Evolutionary conservation across 2,797 vertebrate species (phyloP).

Genomic region (Bucorvus abyssinicus): DNA sequence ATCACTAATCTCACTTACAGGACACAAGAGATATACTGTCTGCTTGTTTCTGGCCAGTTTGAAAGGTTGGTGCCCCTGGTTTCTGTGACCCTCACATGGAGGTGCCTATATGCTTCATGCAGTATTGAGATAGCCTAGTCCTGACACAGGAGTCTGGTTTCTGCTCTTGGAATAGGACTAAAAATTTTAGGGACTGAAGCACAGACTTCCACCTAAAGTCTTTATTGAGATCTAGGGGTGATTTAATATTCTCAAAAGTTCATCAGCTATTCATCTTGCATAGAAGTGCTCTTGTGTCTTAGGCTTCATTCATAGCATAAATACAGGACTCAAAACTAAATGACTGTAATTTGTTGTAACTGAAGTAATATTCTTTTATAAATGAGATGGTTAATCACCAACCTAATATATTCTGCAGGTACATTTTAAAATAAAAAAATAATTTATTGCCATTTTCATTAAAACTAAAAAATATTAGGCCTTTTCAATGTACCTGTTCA

Average conservation of each 20-base stretch:
- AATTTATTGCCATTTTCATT: neutral
- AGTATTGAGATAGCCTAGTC: neutral
- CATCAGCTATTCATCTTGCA: neutral
- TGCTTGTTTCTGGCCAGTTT: neutral
- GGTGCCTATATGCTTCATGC: neutral
- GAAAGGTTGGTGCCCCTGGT: neutral
- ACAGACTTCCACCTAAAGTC: neutral
- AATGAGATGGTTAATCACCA: neutral
- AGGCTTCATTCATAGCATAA: slow-evolving; percentile 12
- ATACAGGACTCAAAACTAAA: neutral
- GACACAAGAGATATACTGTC: neutral
- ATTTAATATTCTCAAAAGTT: neutral
- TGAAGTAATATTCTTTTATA: neutral
- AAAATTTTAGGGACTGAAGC: neutral
- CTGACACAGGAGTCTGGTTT: neutral
- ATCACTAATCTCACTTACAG: rapidly evolving
- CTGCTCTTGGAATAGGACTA: neutral
- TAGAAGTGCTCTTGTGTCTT: neutral
- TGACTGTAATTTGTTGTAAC: neutral
- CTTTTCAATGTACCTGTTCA: neutral
- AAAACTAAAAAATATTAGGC: neutral
- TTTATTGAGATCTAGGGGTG: neutral
- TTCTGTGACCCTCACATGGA: neutral
- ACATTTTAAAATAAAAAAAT: neutral
- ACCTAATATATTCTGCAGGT: neutral